A percentile compares a stretch with the other conserved stretches of the same genome.
Conservation (phyloP, 2,797 vertebrate species). For the Lateolabrax maculatus region DNA sequence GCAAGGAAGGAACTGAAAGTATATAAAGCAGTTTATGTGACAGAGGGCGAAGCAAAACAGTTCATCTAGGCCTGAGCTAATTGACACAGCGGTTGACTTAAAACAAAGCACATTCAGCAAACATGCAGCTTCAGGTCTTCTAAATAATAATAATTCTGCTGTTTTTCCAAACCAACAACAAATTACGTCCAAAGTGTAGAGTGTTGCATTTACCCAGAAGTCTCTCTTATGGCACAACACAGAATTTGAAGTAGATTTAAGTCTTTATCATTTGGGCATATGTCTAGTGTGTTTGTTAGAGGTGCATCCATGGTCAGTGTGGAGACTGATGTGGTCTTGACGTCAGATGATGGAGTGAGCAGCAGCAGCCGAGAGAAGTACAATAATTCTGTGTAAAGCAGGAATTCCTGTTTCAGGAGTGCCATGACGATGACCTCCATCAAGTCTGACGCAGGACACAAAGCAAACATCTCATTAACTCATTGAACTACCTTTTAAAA, state of each 20-base stretch:
- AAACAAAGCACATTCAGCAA: constrained; percentile 19
- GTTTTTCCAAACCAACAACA: constrained; percentile 5
- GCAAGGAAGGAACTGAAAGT: background rate
- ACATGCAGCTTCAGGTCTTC: background rate
- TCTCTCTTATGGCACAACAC: background rate
- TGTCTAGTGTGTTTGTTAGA: background rate
- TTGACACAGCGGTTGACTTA: background rate
- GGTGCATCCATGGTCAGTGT: background rate
- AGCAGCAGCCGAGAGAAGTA: background rate
- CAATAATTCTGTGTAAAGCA: background rate
- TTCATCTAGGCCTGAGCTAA: background rate
- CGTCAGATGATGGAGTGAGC: background rate
- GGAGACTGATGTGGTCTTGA: background rate
- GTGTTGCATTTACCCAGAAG: background rate
- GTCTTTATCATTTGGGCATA: background rate
- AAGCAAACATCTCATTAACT: background rate
- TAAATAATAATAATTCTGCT: background rate
- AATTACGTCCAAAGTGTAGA: background rate
- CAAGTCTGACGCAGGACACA: background rate
- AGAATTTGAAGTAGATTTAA: background rate
- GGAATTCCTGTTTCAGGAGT: background rate
- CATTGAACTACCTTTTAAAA: background rate
- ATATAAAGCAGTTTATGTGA: background rate
- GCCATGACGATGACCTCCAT: background rate
- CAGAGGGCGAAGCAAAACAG: constrained; percentile 2